Evolutionary conservation across 2,113 vertebrate species (phyloP).

Genomic region (Nesogale talazaci): DNA sequence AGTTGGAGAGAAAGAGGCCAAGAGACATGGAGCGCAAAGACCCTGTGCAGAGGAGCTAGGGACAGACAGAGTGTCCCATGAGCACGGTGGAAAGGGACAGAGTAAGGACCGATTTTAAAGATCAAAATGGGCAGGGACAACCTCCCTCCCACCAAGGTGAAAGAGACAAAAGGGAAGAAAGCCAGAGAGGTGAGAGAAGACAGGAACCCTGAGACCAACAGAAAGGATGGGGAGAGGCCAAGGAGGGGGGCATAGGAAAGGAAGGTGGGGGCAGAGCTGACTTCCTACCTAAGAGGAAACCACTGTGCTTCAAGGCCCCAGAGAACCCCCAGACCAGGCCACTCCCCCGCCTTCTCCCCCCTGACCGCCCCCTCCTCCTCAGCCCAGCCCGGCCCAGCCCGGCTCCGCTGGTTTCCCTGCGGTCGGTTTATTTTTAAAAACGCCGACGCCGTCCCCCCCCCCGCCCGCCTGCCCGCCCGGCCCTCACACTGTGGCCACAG

Average conservation of each 20-base stretch:
- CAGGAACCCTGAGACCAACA: background rate
- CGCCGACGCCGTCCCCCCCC: slow-evolving; percentile 80
- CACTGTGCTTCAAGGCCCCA: slow-evolving; percentile 43
- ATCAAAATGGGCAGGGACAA: background rate
- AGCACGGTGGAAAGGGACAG: background rate
- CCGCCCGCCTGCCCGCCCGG: slow-evolving; percentile 71
- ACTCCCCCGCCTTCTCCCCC: slow-evolving; percentile 60
- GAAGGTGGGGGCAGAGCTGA: background rate
- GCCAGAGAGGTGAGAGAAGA: slow-evolving; percentile 49
- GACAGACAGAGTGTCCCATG: background rate
- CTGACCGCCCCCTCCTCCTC: slow-evolving; percentile 70
- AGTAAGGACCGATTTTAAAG: too few relatives aligned
- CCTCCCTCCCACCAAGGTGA: background rate
- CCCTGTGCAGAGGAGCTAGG: background rate
- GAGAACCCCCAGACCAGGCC: slow-evolving; percentile 79
- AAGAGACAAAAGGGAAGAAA: slow-evolving; percentile 45
- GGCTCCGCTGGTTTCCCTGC: slow-evolving; percentile 83
- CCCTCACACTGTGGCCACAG: slow-evolving; percentile 83
- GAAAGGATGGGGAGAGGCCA: background rate
- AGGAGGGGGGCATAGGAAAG: background rate
- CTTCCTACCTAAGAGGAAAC: slow-evolving; percentile 72
- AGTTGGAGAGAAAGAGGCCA: background rate
- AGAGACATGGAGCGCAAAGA: background rate
- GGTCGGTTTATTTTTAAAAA: slow-evolving; percentile 85
- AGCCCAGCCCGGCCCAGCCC: slow-evolving; percentile 63